Percentiles rank a stretch among this genome's conserved stretches.
Conservation (phyloP, 2,797 vertebrate species). For the Botia almorhae region DNA sequence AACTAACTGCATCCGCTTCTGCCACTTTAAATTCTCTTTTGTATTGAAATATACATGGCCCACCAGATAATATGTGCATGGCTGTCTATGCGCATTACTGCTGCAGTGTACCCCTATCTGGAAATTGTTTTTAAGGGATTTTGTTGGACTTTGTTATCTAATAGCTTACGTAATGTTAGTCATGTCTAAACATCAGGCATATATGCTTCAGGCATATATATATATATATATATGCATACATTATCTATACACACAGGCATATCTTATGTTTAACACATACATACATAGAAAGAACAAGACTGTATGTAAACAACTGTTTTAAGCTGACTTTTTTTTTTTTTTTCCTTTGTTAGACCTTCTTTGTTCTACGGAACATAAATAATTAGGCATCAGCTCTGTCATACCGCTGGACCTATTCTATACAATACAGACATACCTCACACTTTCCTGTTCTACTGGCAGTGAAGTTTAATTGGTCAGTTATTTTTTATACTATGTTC, state of each 20-base stretch:
- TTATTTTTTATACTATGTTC: constrained; percentile 1
- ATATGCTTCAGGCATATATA: background rate
- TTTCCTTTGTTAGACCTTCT: background rate
- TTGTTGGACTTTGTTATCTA: background rate
- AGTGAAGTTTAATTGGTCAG: constrained; percentile 3
- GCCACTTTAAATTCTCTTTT: constrained; percentile 49
- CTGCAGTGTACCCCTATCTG: background rate
- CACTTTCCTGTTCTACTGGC: background rate
- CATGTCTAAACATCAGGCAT: background rate
- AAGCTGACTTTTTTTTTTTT: background rate
- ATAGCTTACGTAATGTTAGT: background rate
- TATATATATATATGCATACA: background rate
- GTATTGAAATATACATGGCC: constrained; percentile 54
- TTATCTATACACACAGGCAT: background rate
- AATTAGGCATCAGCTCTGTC: background rate
- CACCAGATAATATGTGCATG: constrained; percentile 9
- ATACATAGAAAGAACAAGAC: background rate
- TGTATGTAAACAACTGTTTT: background rate
- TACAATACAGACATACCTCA: constrained; percentile 3
- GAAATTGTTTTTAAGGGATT: background rate
- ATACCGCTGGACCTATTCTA: background rate
- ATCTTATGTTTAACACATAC: background rate
- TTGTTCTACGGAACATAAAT: background rate
- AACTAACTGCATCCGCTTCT: constrained; percentile 52
- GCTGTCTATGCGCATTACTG: constrained; percentile 12